phyloP scores from a whole-genome alignment of 2,113 vertebrate genomes.

The Cyanocitta stelleri region DNA sequence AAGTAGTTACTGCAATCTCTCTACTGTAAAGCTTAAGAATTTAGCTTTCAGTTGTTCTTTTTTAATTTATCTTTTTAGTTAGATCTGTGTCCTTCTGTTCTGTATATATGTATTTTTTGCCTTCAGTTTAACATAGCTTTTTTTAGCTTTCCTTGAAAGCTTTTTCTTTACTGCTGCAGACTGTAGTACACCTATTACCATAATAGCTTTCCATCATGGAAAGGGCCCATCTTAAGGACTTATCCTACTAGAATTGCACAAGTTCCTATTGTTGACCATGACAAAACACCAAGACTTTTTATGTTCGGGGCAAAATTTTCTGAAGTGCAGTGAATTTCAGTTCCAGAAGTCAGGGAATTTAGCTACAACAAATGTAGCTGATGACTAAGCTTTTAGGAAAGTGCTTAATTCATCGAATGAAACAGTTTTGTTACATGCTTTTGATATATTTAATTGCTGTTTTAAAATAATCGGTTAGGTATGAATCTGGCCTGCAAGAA shows the following conservation, averaged over 20 bases:
- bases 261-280: not conserved
- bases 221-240: not conserved
- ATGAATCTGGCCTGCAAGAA: not conserved
- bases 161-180: not conserved
- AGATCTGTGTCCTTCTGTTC: not conserved
- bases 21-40: not conserved
- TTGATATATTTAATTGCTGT: not conserved
- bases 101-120: not conserved
- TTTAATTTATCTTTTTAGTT: not conserved
- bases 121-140: not conserved
- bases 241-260: not conserved
- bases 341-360: not conserved
- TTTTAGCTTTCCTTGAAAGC: not conserved
- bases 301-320: not conserved
- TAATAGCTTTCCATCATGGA: not conserved
- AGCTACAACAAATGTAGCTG: not conserved
- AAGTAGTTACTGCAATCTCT: not conserved
- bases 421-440: not conserved
- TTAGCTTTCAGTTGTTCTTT: not conserved
- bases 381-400: not conserved
- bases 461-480: not conserved
- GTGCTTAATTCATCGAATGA: not conserved
- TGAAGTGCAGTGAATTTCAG: not conserved
- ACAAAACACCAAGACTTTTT: not conserved
- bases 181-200: not conserved